Evolutionary conservation across 2,797 vertebrate genomes (phyloP).

Genomic region (Poeciliopsis presidionis): DNA sequence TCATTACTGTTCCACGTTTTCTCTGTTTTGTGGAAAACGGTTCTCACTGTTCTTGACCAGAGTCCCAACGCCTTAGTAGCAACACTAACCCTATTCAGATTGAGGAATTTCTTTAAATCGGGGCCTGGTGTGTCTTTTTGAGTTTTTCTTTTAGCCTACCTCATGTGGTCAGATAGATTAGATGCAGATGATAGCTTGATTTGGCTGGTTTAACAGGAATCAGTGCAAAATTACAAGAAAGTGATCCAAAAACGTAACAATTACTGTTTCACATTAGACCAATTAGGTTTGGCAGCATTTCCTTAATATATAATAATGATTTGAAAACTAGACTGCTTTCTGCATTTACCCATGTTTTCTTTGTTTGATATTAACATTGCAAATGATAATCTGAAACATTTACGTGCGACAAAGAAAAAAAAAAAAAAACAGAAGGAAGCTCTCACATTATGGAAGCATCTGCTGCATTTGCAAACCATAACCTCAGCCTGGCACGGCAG

Average conservation of each 20-base stretch:
- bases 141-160: background rate
- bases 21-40: background rate
- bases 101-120: background rate
- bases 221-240: background rate
- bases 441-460: slow-evolving; percentile 36
- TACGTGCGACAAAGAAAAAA: background rate
- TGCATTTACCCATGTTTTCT: background rate
- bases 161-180: background rate
- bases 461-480: slow-evolving; percentile 39
- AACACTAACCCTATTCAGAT: background rate
- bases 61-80: background rate
- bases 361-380: background rate
- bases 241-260: background rate
- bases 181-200: background rate
- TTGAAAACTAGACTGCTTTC: background rate
- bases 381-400: background rate
- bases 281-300: background rate
- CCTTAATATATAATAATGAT: background rate
- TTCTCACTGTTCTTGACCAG: background rate
- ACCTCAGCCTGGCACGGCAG: slow-evolving; percentile 33
- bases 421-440: background rate
- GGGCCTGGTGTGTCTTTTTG: background rate
- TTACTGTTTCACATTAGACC: slow-evolving; percentile 1
- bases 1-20: background rate
- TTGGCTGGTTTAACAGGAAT: background rate